Base-by-base conservation (phyloP, 2,797 vertebrate genomes). In the Moxostoma hubbsi region DNA sequence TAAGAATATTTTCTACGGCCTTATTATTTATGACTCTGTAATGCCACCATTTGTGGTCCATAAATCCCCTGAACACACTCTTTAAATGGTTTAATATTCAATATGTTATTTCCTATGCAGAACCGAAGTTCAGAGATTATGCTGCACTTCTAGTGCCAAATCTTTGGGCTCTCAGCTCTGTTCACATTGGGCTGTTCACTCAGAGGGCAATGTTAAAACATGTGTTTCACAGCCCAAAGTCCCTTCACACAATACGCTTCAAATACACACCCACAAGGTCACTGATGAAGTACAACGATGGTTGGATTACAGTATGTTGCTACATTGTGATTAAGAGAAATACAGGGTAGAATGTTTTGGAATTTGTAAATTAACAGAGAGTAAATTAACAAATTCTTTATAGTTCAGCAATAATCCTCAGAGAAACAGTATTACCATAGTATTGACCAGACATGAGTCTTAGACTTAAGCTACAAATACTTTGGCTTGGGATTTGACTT, bases 61-160 rank as follows among this genome's bases (percentile, higher is more conserved):
- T 24, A 59, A 59, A 73, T 67, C 24, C 18, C 46, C 47, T 12
- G 16, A 49, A 16, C 4, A 11, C 9, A 24, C 16, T 49, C 7
- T 54, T 53, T 69, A 45, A 69, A 36, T 59, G 54, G 55, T 77
- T 76, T 59, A 73, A 68, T 73, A 62, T 80, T 12, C 43, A 10
- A 11, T 67, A 49, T 1, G 0, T 49, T 73, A 68, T 68, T 55
- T 73, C 43, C 61, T 12, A 45, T 46, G 61, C 13, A 63, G 53
- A 57, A 46, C 18, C 9, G 5, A 59, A 47, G 68, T 62, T 77
- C 9, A 24, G 7, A 65, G 69, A 82, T 77, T 55, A 53, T 16
- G 45, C 59, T 70, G 15, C 54, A 24, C 11, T 69, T 45, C 66
- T 6, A 5, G 36, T 81, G 54, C 64, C 49, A 51, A 13, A 15